Percentiles rank a stretch among this genome's conserved stretches.
phyloP scores from a whole-genome alignment of 2,888 invertebrate species.

The Miltochrista miniata region DNA sequence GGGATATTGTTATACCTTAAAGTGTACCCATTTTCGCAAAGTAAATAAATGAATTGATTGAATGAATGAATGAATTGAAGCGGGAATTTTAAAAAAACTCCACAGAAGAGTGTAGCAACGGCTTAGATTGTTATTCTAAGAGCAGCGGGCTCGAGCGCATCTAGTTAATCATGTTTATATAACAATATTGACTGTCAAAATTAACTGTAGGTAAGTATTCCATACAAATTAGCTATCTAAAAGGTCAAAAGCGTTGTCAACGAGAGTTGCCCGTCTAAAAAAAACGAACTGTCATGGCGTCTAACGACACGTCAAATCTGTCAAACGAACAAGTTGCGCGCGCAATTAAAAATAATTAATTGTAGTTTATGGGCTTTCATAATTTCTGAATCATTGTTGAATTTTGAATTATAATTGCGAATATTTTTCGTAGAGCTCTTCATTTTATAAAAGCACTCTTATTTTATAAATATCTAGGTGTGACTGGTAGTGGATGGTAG shows the following conservation, averaged over 20 bases:
- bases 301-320: slow-evolving; percentile 5
- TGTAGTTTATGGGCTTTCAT: neutral
- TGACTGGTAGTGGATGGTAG: too few relatives aligned
- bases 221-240: neutral
- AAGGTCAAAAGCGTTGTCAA: slow-evolving; percentile 1
- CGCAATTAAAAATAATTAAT: slow-evolving; percentile 16
- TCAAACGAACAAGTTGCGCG: slow-evolving; percentile 3
- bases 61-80: too few relatives aligned
- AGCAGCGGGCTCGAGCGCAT: too few relatives aligned
- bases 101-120: too few relatives aligned
- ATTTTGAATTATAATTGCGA: neutral
- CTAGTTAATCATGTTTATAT: too few relatives aligned
- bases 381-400: neutral
- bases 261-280: slow-evolving; percentile 2
- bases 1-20: too few relatives aligned
- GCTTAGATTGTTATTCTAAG: too few relatives aligned
- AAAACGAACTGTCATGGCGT: slow-evolving; percentile 4
- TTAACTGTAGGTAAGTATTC: too few relatives aligned
- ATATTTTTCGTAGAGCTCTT: neutral
- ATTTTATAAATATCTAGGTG: neutral
- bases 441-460: neutral
- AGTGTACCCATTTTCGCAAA: too few relatives aligned
- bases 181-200: too few relatives aligned
- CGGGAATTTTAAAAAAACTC: too few relatives aligned
- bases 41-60: too few relatives aligned